phyloP scores from a whole-genome alignment of 2,113 vertebrate species.

The Ramphastos sulfuratus region DNA sequence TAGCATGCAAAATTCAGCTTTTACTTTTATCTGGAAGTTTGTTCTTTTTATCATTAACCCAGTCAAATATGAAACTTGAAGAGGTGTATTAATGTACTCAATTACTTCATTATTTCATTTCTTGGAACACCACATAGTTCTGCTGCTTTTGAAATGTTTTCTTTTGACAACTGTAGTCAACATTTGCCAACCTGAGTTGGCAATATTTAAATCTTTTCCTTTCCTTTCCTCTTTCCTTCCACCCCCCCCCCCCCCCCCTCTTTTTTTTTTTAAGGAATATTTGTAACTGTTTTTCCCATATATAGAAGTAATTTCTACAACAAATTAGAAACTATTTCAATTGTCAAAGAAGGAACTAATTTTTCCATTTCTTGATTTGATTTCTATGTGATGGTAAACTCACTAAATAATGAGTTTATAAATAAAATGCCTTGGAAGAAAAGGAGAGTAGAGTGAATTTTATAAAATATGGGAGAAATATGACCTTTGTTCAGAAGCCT shows the following conservation, averaged over 20 bases:
- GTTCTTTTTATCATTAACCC: not conserved
- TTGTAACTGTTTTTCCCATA: not conserved
- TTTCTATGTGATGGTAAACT: not conserved
- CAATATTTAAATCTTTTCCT: not conserved
- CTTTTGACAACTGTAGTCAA: not conserved
- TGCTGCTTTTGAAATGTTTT: not conserved
- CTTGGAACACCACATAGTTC: not conserved
- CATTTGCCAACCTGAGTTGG: not conserved
- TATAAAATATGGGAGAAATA: not conserved
- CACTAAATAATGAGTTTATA: not conserved
- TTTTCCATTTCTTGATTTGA: conserved; percentile 3
- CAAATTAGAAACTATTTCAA: not conserved
- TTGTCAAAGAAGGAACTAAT: not conserved
- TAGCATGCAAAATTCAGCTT: not conserved
- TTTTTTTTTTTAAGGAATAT: not conserved
- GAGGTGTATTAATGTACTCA: not conserved
- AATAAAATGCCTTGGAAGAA: not conserved
- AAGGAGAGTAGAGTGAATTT: not conserved
- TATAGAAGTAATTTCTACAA: not conserved
- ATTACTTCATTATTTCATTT: not conserved
- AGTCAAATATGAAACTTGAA: not conserved
- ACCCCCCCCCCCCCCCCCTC: no score
- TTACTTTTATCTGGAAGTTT: not conserved
- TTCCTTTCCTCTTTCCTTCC: no score
- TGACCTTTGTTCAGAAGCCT: conserved; percentile 31